Conservation (phyloP, 2,888 invertebrate species). For the Sepiola atlantica region DNA sequence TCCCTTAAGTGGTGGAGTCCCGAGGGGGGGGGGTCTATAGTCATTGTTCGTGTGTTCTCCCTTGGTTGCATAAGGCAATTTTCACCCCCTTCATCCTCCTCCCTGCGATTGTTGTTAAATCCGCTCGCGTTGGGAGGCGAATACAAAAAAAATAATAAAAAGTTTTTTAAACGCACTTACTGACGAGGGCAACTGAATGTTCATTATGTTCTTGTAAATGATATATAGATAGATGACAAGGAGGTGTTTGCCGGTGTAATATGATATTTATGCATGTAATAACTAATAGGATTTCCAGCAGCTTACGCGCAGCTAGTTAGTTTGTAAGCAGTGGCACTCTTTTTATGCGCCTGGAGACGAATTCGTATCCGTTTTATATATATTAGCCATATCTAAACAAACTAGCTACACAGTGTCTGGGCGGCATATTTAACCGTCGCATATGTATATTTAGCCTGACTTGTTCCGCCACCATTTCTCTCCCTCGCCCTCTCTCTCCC, state of each 20-base stretch:
- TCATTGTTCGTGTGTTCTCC: too few species aligned
- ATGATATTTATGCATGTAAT: neutral
- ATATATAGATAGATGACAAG: neutral
- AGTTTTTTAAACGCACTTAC: neutral
- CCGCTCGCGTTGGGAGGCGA: too few species aligned
- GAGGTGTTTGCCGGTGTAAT: neutral
- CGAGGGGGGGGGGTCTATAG: too few species aligned
- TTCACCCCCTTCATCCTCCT: too few species aligned
- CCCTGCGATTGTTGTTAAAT: too few species aligned
- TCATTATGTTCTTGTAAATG: neutral
- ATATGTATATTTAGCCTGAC: neutral
- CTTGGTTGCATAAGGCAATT: too few species aligned
- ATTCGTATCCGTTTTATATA: neutral
- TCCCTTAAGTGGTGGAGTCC: too few species aligned
- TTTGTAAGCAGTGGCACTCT: neutral
- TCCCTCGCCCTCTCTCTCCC: neutral
- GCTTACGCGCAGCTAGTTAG: neutral
- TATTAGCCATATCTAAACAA: neutral
- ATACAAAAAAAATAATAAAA: too few species aligned
- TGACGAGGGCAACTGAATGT: neutral
- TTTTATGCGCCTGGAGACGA: neutral
- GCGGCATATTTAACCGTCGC: neutral
- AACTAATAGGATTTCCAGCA: neutral
- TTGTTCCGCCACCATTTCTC: neutral
- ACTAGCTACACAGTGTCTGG: neutral